phyloP scores from a whole-genome alignment of 2,113 vertebrate genomes.

The Oncorhynchus masou region DNA sequence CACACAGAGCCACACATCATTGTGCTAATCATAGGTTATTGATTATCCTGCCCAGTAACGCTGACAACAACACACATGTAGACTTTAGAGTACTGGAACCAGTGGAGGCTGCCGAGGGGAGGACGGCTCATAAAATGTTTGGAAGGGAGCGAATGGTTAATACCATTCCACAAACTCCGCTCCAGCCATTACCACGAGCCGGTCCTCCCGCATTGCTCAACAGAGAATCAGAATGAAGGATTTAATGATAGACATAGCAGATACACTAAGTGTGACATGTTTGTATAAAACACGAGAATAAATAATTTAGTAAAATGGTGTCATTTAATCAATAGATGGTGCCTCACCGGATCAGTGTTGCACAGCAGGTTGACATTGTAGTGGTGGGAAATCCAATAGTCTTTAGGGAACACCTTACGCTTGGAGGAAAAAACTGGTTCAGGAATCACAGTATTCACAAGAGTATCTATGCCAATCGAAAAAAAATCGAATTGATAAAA shows the following conservation, averaged over 20 bases:
- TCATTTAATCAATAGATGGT: background rate
- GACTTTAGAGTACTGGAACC: background rate
- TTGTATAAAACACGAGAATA: background rate
- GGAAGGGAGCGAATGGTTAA: background rate
- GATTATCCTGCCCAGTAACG: background rate
- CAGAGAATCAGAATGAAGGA: background rate
- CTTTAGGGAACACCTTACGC: conserved; percentile 71
- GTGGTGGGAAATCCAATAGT: conserved; percentile 69
- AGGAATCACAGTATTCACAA: background rate
- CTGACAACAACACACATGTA: background rate
- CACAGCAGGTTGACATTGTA: conserved; percentile 68
- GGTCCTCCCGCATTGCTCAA: background rate
- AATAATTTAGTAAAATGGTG: background rate
- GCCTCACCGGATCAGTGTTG: conserved; percentile 68
- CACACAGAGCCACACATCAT: background rate
- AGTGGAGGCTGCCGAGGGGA: too few species aligned
- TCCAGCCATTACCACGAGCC: background rate
- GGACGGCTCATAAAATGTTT: too few species aligned
- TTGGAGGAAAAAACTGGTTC: conserved; percentile 28
- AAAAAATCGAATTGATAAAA: background rate
- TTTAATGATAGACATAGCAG: background rate
- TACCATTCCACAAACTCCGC: background rate
- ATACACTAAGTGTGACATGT: too few species aligned
- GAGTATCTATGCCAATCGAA: background rate
- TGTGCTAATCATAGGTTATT: background rate